Base-by-base conservation (phyloP, 2,888 invertebrate species). In the Eurytoma adleriae region DNA sequence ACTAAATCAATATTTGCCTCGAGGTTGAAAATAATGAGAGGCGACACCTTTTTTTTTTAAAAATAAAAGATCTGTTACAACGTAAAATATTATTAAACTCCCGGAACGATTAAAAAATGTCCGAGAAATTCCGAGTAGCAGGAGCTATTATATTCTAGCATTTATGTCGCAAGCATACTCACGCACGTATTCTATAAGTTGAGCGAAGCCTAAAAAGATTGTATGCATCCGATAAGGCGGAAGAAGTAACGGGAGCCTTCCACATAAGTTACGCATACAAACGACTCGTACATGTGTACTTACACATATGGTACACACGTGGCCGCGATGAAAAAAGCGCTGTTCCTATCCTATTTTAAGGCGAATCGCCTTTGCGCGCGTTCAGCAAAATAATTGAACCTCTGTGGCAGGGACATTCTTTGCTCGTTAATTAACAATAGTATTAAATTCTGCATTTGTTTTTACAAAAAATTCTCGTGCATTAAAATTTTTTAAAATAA, bases 171-270 rank as follows among this genome's bases (percentile, higher is more conserved):
- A 14, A 48, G n/a, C 27, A 30, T 70, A 70, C 57, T 18, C 48
- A 70, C 48, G 27, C 56, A 56, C 40, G 18, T 69, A 69, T 13
- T 56, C 18, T 27, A 73, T 14, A 30, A 30, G 30, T 30, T 13
- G 27, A 57, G 50, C 59, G 75, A 75, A 75, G 67, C 50, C 50
- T 18, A 79, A 79, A 79, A 79, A 79, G 74, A 74, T 79, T 20
- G 40, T 59, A 70, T 70, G 79, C 74, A 70, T 66, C 69, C 70
- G 79, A 79, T 79, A 79, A 79, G 79, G 64, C 64, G 70, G 74
- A 79, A 79, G 70, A 70, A 79, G 70, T 79, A 79, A 79, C 70
- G 74, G 79, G 79, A 78, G 78, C 68, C 59, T 72, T 68, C 61
- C 59, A 52, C 24, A 16, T 70, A 69, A 64, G 73, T 20, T 48